A percentile compares a stretch with the other conserved stretches of the same genome.
Conservation (phyloP, 2,113 vertebrate species). For the Leptocoma aspasia region DNA sequence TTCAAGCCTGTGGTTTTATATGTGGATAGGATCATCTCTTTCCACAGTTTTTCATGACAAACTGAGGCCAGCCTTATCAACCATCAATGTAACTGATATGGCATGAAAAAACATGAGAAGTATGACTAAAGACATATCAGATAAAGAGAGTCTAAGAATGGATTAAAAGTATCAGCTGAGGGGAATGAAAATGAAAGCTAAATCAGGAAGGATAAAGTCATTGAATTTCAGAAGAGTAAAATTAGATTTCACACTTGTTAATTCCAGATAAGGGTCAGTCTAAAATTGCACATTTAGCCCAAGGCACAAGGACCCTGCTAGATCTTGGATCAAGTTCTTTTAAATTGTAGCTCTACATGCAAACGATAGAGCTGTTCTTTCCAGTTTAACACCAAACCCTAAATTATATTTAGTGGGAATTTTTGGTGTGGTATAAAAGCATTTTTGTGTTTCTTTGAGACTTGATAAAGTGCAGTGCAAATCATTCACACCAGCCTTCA, state of each 20-base stretch:
- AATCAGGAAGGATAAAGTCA: neutral
- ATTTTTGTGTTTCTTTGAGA: neutral
- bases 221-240: neutral
- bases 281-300: neutral
- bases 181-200: slow-evolving; percentile 36
- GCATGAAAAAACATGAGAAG: neutral
- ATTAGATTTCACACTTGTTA: neutral
- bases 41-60: neutral
- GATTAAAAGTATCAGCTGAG: neutral
- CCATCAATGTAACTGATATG: neutral
- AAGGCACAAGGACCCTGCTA: neutral
- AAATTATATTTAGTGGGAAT: neutral
- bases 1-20: neutral
- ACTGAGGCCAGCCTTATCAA: neutral
- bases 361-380: neutral
- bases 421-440: neutral
- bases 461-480: neutral
- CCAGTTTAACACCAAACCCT: neutral
- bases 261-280: neutral
- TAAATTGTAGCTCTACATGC: neutral
- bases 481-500: neutral
- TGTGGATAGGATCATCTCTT: neutral
- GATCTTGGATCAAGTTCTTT: neutral
- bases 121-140: neutral
- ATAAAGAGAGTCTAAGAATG: neutral